Base-by-base conservation (phyloP, 1,140 invertebrate genomes). In the Leptopilina clavipes region DNA sequence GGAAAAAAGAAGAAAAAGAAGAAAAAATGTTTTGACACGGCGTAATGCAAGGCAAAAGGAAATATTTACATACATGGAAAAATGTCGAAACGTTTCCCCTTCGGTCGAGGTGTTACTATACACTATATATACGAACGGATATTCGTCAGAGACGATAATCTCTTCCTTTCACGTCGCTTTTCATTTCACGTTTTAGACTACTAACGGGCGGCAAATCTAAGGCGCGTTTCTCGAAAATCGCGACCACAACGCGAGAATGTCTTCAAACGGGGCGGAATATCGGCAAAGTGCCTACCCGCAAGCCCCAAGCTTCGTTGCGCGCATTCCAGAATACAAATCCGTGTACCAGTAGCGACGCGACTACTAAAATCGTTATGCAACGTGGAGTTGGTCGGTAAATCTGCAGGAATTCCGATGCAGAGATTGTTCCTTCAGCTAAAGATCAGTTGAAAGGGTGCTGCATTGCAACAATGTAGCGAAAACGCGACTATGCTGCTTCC, bases 281-380 rank as follows among this genome's bases (percentile, higher is more conserved):
- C 59, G 59, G 59, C 25, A 65, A 65, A 65, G 59, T 65, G 59
- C 59, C 59, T 65, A 31, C 25, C 25, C 59, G 9, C 37, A 40
- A 40, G 5, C 1, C 56, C 25, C 59, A 65, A 65, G 59, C 59
- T 65, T 11, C 59, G 59, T 12, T 65, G 59, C 59, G 59, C 59
- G 59, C 59, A 59, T 59, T 59, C 56, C 56, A 65, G 59, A 65
- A 65, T 65, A 65, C 59, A 65, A 65, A 65, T 65, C 59, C 59
- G 59, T 65, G 59, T 65, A 22, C 59, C 59, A 65, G 59, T 40
- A 40, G 37, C 5, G 8, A 40, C 6, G 37, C 37, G 9, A 9
- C 59, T 22, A 65, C 59, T 65, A 65, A 65, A 65, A 65, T 65
- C 59, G 59, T 65, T 65, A 65, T 65, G 59, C 59, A 31, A 65